Evolutionary conservation across 1,140 invertebrate species (phyloP), one percentile per base, ranked within the genome.

Genomic region (Drosophila rhopaloa): DNA sequence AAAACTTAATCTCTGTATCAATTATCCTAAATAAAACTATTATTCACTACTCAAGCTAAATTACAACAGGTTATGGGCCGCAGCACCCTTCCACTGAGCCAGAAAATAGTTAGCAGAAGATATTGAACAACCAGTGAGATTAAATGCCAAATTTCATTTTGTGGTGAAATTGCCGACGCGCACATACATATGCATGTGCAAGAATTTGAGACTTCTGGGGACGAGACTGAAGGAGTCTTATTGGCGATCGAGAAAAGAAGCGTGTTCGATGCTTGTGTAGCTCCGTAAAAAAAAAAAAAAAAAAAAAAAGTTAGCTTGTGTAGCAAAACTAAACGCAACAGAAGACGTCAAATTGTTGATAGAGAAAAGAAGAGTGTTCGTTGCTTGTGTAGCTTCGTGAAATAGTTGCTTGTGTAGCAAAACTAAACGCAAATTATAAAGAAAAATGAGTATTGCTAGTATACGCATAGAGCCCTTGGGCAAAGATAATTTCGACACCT

Each of bases 61-160:
- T 24, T 4, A 24, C 24, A 24, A 24, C 24, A 24, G 32, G 50
- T 53, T 37, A 53, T 53, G 29, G 50, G 29, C 32, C 50, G n/a
- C 29, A 53, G 32, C 50, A 53, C 50, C 8, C 50, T 53, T 51
- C 48, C 48, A 51, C 48, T 35, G 29, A 29, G 48, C 32, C 50
- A 32, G 50, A 53, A 37, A 53, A 53, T 53, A 37, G 50, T 37
- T 53, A 37, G 50, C 14, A 53, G n/a, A 53, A 53, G 32, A 53
- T 53, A 53, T 14, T 53, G 5, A 51, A 11, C 10, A 47, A 27
- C 24, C 11, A 47, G 24, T 29, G 24, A 53, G 29, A 37, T 53
- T 37, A 35, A 16, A 37, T 16, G n/a, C 9, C 32, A 53, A 37
- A 19, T 48, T 48, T 48, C 24, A n/a, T n/a, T n/a, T 48, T 13